A percentile compares a stretch with the other conserved stretches of the same genome.
These are phyloP conservation scores for Hyles lineata DNA, from an alignment of 2,888 invertebrate genomes.

Conservation along the genomic window DNA sequence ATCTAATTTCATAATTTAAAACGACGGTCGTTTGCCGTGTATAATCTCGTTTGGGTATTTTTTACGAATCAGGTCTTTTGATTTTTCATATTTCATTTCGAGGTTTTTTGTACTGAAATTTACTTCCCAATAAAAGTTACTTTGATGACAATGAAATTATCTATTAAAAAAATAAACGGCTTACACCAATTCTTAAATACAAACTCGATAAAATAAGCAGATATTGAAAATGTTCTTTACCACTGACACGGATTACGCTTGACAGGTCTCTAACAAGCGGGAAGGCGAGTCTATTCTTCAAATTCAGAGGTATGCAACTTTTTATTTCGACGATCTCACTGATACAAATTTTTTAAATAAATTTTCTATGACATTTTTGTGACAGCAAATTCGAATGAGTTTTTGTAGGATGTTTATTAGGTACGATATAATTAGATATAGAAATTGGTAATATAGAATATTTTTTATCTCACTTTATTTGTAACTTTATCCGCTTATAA, in stretches of 20 bases:
- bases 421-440: too few species aligned
- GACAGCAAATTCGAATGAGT: too few species aligned
- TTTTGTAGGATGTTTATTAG: too few species aligned
- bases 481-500: too few species aligned
- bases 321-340: too few species aligned
- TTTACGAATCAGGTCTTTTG: neutral
- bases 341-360: too few species aligned
- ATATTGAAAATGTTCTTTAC: neutral
- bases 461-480: too few species aligned
- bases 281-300: neutral
- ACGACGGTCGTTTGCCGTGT: neutral
- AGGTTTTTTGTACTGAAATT: neutral
- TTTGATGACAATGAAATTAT: neutral
- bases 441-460: too few species aligned
- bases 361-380: too few species aligned
- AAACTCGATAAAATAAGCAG: neutral
- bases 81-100: neutral
- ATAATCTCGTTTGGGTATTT: neutral
- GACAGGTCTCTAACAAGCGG: neutral
- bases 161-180: neutral
- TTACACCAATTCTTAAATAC: neutral
- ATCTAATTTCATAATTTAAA: conserved; percentile 43
- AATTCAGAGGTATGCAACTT: neutral
- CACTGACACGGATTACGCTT: neutral
- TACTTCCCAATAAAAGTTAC: neutral